Evolutionary conservation across 2,113 vertebrate genomes (phyloP), one percentile per base, ranked within the genome.

Genomic region (Hippopotamus amphibius): DNA sequence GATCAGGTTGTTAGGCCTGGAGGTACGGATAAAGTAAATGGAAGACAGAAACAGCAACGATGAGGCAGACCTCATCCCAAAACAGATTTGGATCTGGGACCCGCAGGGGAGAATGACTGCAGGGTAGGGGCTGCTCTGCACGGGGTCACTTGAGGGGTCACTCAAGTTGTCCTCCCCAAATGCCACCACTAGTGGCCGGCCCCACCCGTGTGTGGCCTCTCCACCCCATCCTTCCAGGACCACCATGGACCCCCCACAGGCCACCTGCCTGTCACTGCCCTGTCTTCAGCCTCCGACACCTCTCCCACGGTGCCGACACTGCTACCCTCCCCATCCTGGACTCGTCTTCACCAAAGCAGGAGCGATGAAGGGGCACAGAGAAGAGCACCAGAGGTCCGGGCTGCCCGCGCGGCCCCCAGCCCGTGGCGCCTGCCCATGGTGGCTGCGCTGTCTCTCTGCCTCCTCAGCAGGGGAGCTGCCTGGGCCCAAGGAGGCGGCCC

Each of bases 121-220:
- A 43, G 48, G 3, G 48, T 33, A 50, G 46, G 48, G n/a, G 19
- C 48, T 57, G 26, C 19, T 43, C 76, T 21, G 50, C 3, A 4
- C 37, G 5, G 50, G 50, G n/a, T 24, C 48, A 57, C 13, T 6
- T 0, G 2, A 30, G 0, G 0, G 22, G 63, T 5, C 59, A 79
- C 16, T 55, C 14, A 28, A 1, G 2, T 8, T 43, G 9, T 87
- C 84, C 59, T 63, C 61, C 16, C 72, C 59, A 90, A 50, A 37
- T 6, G 46, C 3, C 59, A 46, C 7, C 7, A 16, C 17, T 43
- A 5, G 69, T 6, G 3, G 55, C 41, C 5, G 5, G 76, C 48
- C 76, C 71, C 2, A 2, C 26, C 43, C 37, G 4, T 15, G 24
- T 0, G 22, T 3, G 0, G 9, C 57, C 33, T 89, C 57, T 77